phyloP scores from a whole-genome alignment of 2,113 vertebrate species.

The Syngnathus typhle region DNA sequence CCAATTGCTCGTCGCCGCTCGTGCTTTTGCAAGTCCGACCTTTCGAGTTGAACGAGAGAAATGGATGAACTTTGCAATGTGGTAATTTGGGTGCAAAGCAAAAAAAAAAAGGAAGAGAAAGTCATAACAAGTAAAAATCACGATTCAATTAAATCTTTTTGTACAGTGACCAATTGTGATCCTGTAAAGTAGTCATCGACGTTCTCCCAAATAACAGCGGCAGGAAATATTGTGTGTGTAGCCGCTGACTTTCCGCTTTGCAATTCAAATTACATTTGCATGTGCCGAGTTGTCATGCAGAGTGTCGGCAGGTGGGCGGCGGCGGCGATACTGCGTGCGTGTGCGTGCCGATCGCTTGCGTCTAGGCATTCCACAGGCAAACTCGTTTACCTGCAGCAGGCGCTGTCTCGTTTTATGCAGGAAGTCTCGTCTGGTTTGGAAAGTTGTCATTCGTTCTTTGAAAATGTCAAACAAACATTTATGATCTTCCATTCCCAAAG shows the following conservation, averaged over 20 bases:
- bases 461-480: too few species aligned
- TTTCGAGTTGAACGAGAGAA: background rate
- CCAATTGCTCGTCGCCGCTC: background rate
- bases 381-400: background rate
- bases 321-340: background rate
- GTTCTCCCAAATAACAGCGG: constrained; percentile 12
- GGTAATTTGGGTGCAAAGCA: background rate
- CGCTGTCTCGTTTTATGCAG: background rate
- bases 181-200: too few species aligned
- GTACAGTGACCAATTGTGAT: too few species aligned
- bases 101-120: background rate
- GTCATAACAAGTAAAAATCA: too few species aligned
- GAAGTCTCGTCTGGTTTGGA: background rate
- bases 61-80: background rate
- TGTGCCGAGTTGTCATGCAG: background rate
- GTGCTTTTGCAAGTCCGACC: background rate
- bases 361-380: background rate
- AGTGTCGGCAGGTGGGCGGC: background rate
- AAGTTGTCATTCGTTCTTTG: too few species aligned
- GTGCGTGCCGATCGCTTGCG: background rate
- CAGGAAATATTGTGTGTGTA: constrained; percentile 7
- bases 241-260: background rate
- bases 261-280: constrained; percentile 26
- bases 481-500: too few species aligned
- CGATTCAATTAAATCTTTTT: too few species aligned